Evolutionary conservation across 23 tunicate genomes (phyloP), one percentile per base, ranked within the genome.

Genomic region (Styela plicata): DNA sequence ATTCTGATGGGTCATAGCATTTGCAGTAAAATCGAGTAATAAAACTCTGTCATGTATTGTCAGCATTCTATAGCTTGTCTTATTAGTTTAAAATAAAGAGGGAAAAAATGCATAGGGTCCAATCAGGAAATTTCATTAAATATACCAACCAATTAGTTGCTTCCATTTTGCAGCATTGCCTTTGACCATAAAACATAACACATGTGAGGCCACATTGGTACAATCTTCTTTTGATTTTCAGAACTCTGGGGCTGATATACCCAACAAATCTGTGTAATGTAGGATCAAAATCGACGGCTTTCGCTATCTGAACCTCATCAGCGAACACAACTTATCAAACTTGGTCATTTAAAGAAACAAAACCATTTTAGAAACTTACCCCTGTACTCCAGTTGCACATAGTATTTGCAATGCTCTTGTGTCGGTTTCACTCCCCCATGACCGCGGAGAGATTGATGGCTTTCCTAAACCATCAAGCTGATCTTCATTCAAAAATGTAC

Each of bases 301-400:
- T n/a, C 7, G 77, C 32, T 18, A 71, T 71, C 17, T 71, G 77
- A 33, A 71, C 29, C 29, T 71, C 77, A 71, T 71, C 77, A 21
- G 29, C 36, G 37, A 30, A 30, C 77, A 71, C 35, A 71, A 16
- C 77, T 30, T 71, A 3, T 71, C 77, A 3, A 16, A 3, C 5
- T 27, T 36, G 5, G 34, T 71, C 37, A 32, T 21, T 71, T 26
- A 33, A 26, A n/a, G 36, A 20, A 71, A 27, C 30, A 24, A 66
- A 5, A 27, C 7, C 10, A 66, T 7, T 7, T 7, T 24, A 18
- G 70, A 13, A 44, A 44, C 13, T 44, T 44, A 13, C 71, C 71
- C 34, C 23, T 71, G 77, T 36, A 32, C 23, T 21, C 77, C 77
- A 26, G 34, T 34, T 21, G 77, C 77, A 30, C 77, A 71, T 29